Conservation (phyloP, 2,113 vertebrate species). For the Platanista minor region DNA sequence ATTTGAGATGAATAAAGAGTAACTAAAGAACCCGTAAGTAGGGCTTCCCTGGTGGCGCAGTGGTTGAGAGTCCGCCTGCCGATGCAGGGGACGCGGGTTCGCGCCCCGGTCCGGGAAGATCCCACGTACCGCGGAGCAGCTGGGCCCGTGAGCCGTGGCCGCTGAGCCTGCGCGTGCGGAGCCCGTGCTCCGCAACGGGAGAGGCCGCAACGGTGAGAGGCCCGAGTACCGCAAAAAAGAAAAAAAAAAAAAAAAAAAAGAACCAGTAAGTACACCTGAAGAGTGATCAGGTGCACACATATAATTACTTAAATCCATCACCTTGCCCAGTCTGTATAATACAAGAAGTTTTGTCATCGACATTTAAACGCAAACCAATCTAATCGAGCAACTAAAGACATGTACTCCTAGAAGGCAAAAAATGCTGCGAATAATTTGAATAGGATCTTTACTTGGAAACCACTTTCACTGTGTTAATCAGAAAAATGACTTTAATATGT, state of each 20-base stretch:
- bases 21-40: background rate
- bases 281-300: no score
- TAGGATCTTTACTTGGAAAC: slow-evolving; percentile 52
- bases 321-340: background rate
- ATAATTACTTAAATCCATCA: background rate
- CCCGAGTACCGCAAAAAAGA: no score
- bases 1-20: background rate
- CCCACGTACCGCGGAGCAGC: no score
- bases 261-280: background rate
- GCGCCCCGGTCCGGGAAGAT: no score
- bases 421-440: slow-evolving; percentile 45
- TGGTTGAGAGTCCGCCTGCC: no score
- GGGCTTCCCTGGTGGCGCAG: no score
- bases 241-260: no score
- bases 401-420: slow-evolving; percentile 25
- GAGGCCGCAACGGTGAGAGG: no score
- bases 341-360: background rate
- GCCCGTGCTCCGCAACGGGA: no score
- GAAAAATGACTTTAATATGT: slow-evolving; percentile 66
- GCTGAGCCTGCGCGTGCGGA: no score
- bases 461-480: slow-evolving; percentile 53
- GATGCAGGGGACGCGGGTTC: no score
- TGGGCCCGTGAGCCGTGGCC: no score
- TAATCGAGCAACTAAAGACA: slow-evolving; percentile 52
- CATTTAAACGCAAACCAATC: slow-evolving; percentile 63